A percentile compares a stretch with the other conserved stretches of the same genome.
Evolutionary conservation across 2,113 vertebrate species (phyloP).

Genomic region (Entelurus aequoreus): DNA sequence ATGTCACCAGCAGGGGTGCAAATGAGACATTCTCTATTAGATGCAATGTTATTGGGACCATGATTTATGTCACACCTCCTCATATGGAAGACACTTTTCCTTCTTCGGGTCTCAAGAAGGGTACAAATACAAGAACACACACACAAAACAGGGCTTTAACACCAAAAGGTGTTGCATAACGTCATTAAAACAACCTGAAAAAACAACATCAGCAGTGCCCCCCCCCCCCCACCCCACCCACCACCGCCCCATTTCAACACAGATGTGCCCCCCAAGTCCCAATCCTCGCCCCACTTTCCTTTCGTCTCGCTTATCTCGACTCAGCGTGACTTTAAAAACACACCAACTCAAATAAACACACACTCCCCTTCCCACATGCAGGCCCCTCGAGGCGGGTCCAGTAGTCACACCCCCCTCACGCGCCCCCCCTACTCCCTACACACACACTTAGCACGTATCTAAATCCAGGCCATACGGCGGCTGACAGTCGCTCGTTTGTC

Average conservation of each 20-base stretch:
- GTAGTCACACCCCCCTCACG: slow-evolving; percentile 11
- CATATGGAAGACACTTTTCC: too few species aligned
- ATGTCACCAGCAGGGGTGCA: too few species aligned
- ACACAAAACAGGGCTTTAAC: slow-evolving; percentile 22
- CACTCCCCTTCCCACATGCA: not conserved
- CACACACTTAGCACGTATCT: slow-evolving; percentile 19
- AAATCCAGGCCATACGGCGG: slow-evolving; percentile 20
- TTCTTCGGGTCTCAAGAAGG: too few species aligned
- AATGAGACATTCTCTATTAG: too few species aligned
- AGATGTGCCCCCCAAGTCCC: slow-evolving; percentile 29
- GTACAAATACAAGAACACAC: not conserved
- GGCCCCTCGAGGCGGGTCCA: slow-evolving; percentile 15
- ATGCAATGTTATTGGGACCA: too few species aligned
- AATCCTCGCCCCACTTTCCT: slow-evolving; percentile 49
- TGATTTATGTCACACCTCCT: too few species aligned
- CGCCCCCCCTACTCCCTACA: not conserved
- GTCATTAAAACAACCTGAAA: slow-evolving; percentile 60
- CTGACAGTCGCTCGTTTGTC: slow-evolving; percentile 15
- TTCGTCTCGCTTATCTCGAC: slow-evolving; percentile 65
- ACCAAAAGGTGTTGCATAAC: slow-evolving; percentile 56
- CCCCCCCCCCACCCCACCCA: too few species aligned
- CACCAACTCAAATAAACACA: slow-evolving; percentile 47
- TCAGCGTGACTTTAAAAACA: slow-evolving; percentile 38
- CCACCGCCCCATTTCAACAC: not conserved
- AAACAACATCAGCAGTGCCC: slow-evolving; percentile 31